Base-by-base conservation (phyloP, 2,113 vertebrate species). In the Myiozetetes cayanensis region DNA sequence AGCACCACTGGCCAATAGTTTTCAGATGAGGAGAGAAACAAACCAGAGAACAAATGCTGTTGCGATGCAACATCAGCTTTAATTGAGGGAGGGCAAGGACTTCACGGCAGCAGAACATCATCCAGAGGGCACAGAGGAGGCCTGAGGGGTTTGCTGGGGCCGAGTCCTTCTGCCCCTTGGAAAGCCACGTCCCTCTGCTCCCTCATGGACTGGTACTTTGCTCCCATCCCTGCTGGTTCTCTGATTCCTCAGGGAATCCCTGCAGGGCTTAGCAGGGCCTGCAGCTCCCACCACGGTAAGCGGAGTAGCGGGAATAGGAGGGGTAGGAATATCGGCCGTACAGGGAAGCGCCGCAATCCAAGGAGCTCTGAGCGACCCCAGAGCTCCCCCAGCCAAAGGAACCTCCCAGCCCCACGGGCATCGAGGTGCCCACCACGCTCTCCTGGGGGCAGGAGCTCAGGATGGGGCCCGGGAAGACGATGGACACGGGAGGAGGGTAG, bases 371-470 rank as follows among this genome's bases (percentile, higher is more conserved):
- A 58, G 55, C 33, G 22, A 33, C 55, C 55, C 12, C 55, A 58
- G 20, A 58, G 55, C 31, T n/a, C 20, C 56, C 50, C 39, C 19
- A 90, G 43, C 61, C 62, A 12, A 78, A 79, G 82, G 62, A 83
- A 18, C 49, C 12, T 7, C 87, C 73, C 2, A 75, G 9, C 41
- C 20, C 62, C 55, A 39, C 22, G 0, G 93, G 90, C 8, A n/a
- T 9, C 0, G 85, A n/a, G 27, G 7, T 16, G 28, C 93, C 95
- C 76, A 94, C 95, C 0, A 44, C 0, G 67, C 90, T 93, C 52
- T 96, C 93, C 80, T 96, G 95, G 8, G 95, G 95, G 76, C 87
- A 96, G 47, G 95, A 75, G 85, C 76, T 91, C 41, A 96, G 90
- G 85, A 93, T 72, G 87, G 95, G 95, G 10, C 95, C 95, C 0